Evolutionary conservation across 2,113 vertebrate genomes (phyloP).

Genomic region (Phyllostomus discolor): DNA sequence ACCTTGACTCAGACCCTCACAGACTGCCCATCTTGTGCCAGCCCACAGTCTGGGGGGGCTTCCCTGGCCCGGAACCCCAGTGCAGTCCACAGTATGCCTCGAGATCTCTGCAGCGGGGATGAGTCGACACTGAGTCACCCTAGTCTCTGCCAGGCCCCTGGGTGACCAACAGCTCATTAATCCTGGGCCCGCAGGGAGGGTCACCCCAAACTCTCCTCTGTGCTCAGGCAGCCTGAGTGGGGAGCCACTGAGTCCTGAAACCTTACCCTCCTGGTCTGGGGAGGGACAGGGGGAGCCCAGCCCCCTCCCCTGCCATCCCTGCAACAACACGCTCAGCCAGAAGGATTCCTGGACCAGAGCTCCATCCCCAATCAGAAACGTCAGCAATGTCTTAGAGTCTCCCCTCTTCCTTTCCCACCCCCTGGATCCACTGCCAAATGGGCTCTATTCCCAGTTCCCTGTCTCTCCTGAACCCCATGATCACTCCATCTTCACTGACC

Average conservation of each 20-base stretch:
- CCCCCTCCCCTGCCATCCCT: background rate
- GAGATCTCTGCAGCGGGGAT: background rate
- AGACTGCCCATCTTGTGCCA: fast-evolving
- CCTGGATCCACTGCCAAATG: fast-evolving
- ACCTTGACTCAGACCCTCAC: background rate
- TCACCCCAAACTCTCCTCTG: background rate
- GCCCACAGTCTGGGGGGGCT: background rate
- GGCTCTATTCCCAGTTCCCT: background rate
- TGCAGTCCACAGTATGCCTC: fast-evolving
- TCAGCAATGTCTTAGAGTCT: background rate
- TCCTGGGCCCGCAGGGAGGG: background rate
- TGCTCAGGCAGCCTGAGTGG: background rate
- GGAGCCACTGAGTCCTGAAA: background rate
- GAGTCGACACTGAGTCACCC: background rate
- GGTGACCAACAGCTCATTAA: background rate
- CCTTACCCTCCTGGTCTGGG: background rate
- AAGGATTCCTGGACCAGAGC: background rate
- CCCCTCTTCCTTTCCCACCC: background rate
- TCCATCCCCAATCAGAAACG: background rate
- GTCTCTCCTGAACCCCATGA: background rate
- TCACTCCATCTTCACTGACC: too few relatives aligned
- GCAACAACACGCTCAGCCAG: too few relatives aligned
- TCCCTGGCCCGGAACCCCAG: background rate
- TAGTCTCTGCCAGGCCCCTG: background rate
- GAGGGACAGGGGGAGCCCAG: fast-evolving